Evolutionary conservation across 2,797 vertebrate species (phyloP).

Genomic region (Euthynnus affinis): DNA sequence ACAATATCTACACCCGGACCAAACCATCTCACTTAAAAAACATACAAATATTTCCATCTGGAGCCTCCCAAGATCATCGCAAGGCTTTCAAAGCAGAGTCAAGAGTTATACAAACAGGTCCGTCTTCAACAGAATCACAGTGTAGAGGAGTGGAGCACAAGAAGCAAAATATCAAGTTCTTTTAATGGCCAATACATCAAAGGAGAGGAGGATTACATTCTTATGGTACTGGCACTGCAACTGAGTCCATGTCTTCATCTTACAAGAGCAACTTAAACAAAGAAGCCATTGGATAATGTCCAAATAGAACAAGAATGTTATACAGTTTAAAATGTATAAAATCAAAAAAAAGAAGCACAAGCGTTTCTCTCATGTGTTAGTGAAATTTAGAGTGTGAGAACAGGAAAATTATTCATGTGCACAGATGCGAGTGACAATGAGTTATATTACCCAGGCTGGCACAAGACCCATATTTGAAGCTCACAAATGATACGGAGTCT

Average conservation of each 20-base stretch:
- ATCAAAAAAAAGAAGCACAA: no score
- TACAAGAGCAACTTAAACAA: constrained; percentile 26
- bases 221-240: constrained; percentile 1
- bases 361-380: no score
- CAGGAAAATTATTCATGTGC: no score
- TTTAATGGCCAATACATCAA: constrained; percentile 32
- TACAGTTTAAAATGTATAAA: constrained; percentile 15
- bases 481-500: no score
- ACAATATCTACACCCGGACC: constrained; percentile 8
- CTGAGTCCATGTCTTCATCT: constrained; percentile 11
- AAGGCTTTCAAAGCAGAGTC: constrained; percentile 26
- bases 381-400: no score
- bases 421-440: no score
- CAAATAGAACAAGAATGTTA: not conserved
- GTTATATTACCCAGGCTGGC: no score
- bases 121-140: not conserved
- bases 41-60: constrained; percentile 10
- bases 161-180: constrained; percentile 14
- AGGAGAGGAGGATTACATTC: constrained; percentile 38
- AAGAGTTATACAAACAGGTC: constrained; percentile 33
- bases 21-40: constrained; percentile 8
- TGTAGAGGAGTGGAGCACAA: not conserved
- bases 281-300: constrained; percentile 4
- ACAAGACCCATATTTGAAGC: no score
- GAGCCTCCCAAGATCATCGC: not conserved